These are phyloP conservation scores for Falco naumanni DNA, from an alignment of 2,797 vertebrate species.

Conservation along the genomic window DNA sequence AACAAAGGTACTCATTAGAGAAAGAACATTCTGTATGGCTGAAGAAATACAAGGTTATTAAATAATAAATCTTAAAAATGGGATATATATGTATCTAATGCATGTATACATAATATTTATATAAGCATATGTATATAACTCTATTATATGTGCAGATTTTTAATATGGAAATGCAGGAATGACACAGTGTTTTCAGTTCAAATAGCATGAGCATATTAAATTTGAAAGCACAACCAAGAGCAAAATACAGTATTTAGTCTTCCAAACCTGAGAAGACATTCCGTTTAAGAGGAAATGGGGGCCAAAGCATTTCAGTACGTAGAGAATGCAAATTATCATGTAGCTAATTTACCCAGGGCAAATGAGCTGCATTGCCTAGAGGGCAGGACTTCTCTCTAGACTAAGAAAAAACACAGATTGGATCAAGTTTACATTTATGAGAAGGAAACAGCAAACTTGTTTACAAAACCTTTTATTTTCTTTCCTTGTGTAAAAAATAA, in stretches of 20 bases:
- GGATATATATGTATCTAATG: background rate
- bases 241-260: background rate
- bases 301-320: background rate
- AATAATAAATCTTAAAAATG: background rate
- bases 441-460: background rate
- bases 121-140: background rate
- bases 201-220: background rate
- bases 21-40: background rate
- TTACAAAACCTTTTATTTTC: background rate
- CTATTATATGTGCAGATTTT: background rate
- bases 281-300: background rate
- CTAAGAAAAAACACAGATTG: background rate
- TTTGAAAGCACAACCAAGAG: background rate
- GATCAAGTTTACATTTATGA: background rate
- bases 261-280: slow-evolving; percentile 7
- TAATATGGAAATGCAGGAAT: background rate
- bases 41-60: background rate
- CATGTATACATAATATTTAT: background rate
- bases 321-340: background rate
- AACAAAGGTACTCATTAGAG: background rate
- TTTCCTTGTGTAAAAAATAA: background rate
- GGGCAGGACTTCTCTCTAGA: background rate
- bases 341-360: background rate
- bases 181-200: background rate
- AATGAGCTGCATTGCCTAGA: slow-evolving; percentile 6